These are phyloP conservation scores for Aphelinus certus DNA, from an alignment of 1,140 invertebrate genomes.

Conservation along the genomic window DNA sequence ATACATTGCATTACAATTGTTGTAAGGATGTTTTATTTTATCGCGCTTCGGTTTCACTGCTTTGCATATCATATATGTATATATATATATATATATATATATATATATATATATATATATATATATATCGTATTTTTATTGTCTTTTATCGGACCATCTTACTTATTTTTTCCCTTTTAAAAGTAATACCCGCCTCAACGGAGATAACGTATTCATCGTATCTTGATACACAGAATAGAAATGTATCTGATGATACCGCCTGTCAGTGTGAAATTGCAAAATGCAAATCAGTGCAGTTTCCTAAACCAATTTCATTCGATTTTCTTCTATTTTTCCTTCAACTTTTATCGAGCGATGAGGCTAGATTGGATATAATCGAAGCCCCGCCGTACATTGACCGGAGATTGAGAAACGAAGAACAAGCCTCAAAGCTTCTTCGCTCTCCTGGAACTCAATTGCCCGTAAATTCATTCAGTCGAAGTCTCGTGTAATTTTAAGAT, in stretches of 20 bases:
- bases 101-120: conserved; percentile 51
- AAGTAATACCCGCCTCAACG: no score
- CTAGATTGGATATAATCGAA: no score
- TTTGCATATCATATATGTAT: conserved; percentile 52
- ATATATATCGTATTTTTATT: conserved; percentile 43
- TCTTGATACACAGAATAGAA: no score
- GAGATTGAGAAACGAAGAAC: background rate
- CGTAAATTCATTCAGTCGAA: conserved; percentile 37
- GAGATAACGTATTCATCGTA: no score
- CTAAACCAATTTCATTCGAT: no score
- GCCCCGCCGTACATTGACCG: background rate
- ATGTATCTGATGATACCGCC: no score
- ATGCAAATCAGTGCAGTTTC: no score
- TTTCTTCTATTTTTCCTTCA: no score
- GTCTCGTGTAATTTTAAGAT: conserved; percentile 32
- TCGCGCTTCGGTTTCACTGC: conserved; percentile 13
- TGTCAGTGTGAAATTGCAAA: no score
- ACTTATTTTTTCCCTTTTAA: conserved; percentile 36
- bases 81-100: conserved; percentile 30
- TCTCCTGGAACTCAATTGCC: conserved; percentile 25
- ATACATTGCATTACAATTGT: no score
- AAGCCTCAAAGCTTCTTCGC: background rate
- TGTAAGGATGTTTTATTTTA: no score
- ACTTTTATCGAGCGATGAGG: no score
- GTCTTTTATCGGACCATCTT: conserved; percentile 51